Evolutionary conservation across 2,888 invertebrate genomes (phyloP).

Genomic region (Cephalotes varians): DNA sequence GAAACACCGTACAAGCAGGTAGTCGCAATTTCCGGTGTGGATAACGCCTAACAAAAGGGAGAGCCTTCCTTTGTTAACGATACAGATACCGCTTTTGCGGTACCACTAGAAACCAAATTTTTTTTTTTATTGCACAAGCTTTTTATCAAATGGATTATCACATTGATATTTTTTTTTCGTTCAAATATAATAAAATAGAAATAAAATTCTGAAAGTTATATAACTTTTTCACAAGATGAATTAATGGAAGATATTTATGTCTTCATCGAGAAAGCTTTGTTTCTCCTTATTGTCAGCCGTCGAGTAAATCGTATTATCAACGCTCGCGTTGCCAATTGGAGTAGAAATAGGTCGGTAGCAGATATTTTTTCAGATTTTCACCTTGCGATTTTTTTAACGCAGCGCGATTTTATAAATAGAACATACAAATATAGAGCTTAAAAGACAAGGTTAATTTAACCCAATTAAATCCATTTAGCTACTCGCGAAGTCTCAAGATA

Average conservation of each 20-base stretch:
- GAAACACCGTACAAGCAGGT: constrained; percentile 80
- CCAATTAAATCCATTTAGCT: constrained; percentile 14
- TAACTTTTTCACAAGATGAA: background rate
- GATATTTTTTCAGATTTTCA: constrained; percentile 30
- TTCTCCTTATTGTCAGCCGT: background rate
- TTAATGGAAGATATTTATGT: background rate
- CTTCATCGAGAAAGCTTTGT: constrained; percentile 25
- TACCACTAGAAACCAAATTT: constrained; percentile 55
- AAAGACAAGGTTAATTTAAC: constrained; percentile 40
- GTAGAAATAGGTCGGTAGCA: constrained; percentile 27
- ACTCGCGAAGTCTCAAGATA: background rate
- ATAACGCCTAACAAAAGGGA: constrained; percentile 82
- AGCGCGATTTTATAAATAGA: constrained; percentile 28
- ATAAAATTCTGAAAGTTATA: background rate
- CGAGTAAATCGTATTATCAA: constrained; percentile 1
- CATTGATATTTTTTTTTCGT: background rate
- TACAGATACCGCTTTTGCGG: constrained; percentile 75
- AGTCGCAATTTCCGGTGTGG: constrained; percentile 84
- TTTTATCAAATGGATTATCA: background rate
- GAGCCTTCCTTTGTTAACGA: constrained; percentile 77
- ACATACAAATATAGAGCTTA: constrained; percentile 11
- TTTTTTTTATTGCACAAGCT: constrained; percentile 46
- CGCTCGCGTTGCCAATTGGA: constrained; percentile 16
- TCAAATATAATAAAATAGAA: background rate
- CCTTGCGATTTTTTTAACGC: constrained; percentile 33